Evolutionary conservation across 2,888 invertebrate species (phyloP).

Genomic region (Asteroscopus sphinx): DNA sequence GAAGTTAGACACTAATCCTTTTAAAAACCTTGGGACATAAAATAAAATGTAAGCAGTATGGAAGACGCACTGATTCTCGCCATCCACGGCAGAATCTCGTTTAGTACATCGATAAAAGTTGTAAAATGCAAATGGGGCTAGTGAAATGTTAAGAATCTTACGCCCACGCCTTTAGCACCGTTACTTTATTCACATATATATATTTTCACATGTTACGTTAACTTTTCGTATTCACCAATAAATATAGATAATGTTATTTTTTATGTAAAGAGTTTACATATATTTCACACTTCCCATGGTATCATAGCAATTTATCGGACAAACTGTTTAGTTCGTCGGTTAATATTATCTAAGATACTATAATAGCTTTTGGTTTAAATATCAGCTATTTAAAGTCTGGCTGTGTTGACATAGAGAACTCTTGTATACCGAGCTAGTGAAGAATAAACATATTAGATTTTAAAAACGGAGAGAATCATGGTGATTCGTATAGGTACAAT

Average conservation of each 20-base stretch:
- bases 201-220: constrained; percentile 71
- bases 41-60: constrained; percentile 76
- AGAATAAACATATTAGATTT: too few species aligned
- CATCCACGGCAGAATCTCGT: constrained; percentile 78
- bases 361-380: constrained; percentile 45
- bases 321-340: constrained; percentile 43
- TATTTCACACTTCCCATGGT: constrained; percentile 44
- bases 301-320: constrained; percentile 47
- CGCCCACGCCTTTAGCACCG: constrained; percentile 81
- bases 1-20: constrained; percentile 63
- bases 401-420: constrained; percentile 26
- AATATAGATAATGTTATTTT: constrained; percentile 56
- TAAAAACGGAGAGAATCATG: too few species aligned
- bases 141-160: constrained; percentile 86
- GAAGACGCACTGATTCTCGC: constrained; percentile 74
- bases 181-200: constrained; percentile 77
- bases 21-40: constrained; percentile 63
- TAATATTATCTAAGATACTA: constrained; percentile 49
- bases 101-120: constrained; percentile 86
- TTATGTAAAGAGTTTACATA: constrained; percentile 56
- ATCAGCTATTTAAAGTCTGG: constrained; percentile 39
- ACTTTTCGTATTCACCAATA: constrained; percentile 55
- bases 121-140: constrained; percentile 87
- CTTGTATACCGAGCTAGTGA: neutral
- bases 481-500: too few species aligned